Percentiles rank a stretch among this genome's conserved stretches.
Evolutionary conservation across 2,888 invertebrate species (phyloP).

Genomic region (Endotricha flammealis): DNA sequence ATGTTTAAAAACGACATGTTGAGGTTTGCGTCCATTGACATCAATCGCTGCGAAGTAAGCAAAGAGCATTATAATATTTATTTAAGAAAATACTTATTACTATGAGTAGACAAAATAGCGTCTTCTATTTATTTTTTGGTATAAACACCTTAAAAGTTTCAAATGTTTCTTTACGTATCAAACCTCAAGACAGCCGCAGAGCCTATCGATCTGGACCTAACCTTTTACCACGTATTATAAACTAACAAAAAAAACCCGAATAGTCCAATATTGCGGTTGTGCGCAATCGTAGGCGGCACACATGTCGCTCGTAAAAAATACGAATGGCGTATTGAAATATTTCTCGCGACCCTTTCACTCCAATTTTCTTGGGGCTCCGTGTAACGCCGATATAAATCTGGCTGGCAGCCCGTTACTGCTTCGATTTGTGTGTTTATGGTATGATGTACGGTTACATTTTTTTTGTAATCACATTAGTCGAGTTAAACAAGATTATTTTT

Average conservation of each 20-base stretch:
- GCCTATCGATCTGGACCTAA: neutral
- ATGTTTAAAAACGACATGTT: too few relatives aligned
- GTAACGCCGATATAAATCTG: constrained; percentile 62
- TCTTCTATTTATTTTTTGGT: too few relatives aligned
- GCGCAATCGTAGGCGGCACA: constrained; percentile 60
- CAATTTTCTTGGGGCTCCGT: constrained; percentile 57
- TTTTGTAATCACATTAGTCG: neutral
- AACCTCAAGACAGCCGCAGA: constrained; percentile 7
- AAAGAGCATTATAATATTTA: too few relatives aligned
- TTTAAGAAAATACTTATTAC: too few relatives aligned
- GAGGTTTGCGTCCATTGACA: too few relatives aligned
- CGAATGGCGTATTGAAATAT: constrained; percentile 75
- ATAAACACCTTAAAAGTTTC: too few relatives aligned
- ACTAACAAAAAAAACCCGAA: constrained; percentile 13
- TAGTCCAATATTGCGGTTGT: constrained; percentile 56
- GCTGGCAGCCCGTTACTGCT: constrained; percentile 40
- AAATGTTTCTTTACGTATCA: too few relatives aligned
- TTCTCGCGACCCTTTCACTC: constrained; percentile 62
- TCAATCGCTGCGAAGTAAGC: too few relatives aligned
- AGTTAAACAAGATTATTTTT: too few relatives aligned
- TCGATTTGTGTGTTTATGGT: constrained; percentile 40
- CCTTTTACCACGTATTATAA: neutral
- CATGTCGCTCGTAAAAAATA: constrained; percentile 71
- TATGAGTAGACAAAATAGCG: too few relatives aligned
- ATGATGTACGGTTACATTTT: constrained; percentile 15